phyloP scores from a whole-genome alignment of 2,888 invertebrate species.

The Prenolepis imparis region DNA sequence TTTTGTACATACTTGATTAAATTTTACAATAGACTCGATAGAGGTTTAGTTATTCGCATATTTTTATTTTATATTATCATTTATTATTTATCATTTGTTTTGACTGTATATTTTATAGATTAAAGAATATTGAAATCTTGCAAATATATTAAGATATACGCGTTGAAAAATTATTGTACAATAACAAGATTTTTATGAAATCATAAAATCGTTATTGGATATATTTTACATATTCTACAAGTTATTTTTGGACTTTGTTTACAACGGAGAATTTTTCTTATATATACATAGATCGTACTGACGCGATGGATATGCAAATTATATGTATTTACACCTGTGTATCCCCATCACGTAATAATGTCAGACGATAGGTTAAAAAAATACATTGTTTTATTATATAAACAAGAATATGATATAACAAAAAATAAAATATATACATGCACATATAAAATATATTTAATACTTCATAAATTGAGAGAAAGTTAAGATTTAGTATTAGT shows the following conservation, averaged over 20 bases:
- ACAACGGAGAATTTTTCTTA: conserved; percentile 20
- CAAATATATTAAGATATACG: not conserved
- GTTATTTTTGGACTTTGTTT: conserved; percentile 53
- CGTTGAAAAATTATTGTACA: not conserved
- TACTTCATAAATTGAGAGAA: not conserved
- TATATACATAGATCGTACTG: not conserved
- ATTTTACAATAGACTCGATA: not conserved
- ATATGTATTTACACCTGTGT: conserved; percentile 8
- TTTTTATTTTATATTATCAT: not conserved
- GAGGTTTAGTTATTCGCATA: not conserved
- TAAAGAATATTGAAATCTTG: not conserved
- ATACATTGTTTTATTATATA: conserved; percentile 6
- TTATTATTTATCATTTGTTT: no score
- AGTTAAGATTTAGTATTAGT: not conserved
- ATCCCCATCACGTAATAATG: conserved; percentile 21
- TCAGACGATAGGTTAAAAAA: conserved; percentile 32
- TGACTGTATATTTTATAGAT: not conserved
- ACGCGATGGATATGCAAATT: conserved; percentile 7
- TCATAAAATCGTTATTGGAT: not conserved
- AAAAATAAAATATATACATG: not conserved
- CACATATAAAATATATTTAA: not conserved
- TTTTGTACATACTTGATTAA: not conserved
- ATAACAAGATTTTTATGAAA: conserved; percentile 3
- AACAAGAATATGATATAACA: conserved; percentile 20
- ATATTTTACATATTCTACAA: not conserved